These are phyloP conservation scores for Andrena hattorfiana DNA, from an alignment of 2,888 invertebrate genomes.

Conservation along the genomic window DNA sequence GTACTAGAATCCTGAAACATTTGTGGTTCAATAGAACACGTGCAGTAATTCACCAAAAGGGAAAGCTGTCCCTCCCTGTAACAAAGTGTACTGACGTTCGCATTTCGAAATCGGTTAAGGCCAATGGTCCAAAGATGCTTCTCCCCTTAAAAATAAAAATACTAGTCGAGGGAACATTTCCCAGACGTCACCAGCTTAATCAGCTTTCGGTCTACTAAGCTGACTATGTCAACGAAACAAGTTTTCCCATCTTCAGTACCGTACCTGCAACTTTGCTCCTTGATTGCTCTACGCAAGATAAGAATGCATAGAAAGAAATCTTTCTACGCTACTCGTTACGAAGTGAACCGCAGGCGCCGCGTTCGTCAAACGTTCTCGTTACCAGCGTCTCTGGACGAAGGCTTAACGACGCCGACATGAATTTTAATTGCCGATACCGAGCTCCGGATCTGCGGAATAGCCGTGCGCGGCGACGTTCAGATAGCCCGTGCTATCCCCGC, in stretches of 20 bases:
- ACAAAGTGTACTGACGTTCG: no score
- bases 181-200: neutral
- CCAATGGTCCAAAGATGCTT: no score
- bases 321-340: neutral
- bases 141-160: no score
- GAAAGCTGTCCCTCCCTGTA: neutral
- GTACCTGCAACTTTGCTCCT: neutral
- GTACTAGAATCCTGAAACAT: constrained; percentile 1
- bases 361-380: constrained; percentile 5
- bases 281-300: neutral
- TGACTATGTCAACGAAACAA: neutral
- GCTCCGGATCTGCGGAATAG: constrained; percentile 30
- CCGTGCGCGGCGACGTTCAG: constrained; percentile 26
- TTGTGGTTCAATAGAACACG: neutral
- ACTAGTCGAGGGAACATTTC: neutral
- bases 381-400: constrained; percentile 41
- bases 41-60: no score
- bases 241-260: neutral
- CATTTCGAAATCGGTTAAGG: no score
- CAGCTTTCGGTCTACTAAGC: neutral
- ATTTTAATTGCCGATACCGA: constrained; percentile 70
- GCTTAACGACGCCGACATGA: constrained; percentile 65
- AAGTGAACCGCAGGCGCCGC: constrained; percentile 25
- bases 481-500: constrained; percentile 50
- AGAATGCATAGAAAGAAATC: neutral